Conservation (phyloP, 2,888 invertebrate genomes). For the Palloptera scutellata region DNA sequence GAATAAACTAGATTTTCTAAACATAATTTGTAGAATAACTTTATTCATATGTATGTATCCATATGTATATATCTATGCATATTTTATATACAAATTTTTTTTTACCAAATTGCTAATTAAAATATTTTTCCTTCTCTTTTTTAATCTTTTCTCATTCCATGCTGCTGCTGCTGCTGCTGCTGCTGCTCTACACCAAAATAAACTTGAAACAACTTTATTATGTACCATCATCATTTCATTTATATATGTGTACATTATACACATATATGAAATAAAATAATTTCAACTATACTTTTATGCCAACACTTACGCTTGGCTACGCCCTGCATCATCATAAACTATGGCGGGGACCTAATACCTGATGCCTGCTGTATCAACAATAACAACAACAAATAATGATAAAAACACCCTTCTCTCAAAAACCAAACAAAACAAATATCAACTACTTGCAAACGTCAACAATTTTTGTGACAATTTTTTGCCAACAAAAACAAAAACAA, state of each 20-base stretch:
- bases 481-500: slow-evolving; percentile 43
- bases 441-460: slow-evolving; percentile 53
- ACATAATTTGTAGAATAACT: too few species aligned
- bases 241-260: background rate
- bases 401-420: background rate
- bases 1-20: too few species aligned
- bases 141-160: slow-evolving; percentile 19
- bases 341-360: background rate
- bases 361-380: background rate
- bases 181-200: slow-evolving; percentile 1
- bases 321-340: slow-evolving; percentile 38
- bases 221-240: slow-evolving; percentile 12
- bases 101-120: slow-evolving; percentile 22
- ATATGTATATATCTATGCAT: too few species aligned
- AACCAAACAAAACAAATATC: slow-evolving; percentile 40
- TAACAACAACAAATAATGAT: slow-evolving; percentile 2
- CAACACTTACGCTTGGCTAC: slow-evolving; percentile 56
- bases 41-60: too few species aligned
- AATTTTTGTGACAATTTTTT: slow-evolving; percentile 46
- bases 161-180: slow-evolving; percentile 18
- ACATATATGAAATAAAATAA: slow-evolving; percentile 45
- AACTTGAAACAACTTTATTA: background rate
- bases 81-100: background rate
- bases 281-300: slow-evolving; percentile 49
- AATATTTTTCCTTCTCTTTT: slow-evolving; percentile 19